Percentiles rank a stretch among this genome's conserved stretches.
phyloP scores from a whole-genome alignment of 2,888 invertebrate genomes.

The Halocaridina rubra region DNA sequence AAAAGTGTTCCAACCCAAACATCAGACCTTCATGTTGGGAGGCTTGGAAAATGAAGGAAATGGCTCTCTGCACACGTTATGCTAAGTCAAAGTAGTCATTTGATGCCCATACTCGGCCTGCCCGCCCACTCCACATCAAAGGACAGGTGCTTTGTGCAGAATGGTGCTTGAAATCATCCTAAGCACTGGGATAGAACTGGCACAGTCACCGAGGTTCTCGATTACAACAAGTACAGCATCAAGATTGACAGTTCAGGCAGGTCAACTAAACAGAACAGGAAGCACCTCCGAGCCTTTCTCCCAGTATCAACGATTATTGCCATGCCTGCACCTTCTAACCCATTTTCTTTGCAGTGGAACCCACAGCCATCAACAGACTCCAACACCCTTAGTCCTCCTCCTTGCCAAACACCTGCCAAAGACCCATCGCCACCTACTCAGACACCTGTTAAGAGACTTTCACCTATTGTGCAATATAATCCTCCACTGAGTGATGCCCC shows the following conservation, averaged over 20 bases:
- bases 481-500: neutral
- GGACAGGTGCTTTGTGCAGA: neutral
- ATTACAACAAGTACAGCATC: neutral
- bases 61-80: neutral
- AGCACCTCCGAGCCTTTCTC: neutral
- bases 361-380: neutral
- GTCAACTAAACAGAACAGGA: neutral
- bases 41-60: neutral
- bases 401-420: neutral
- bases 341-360: no score
- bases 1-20: neutral
- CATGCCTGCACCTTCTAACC: neutral
- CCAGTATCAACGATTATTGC: neutral
- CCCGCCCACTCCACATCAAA: neutral
- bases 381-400: neutral
- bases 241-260: neutral
- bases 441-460: no score
- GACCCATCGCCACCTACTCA: no score
- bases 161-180: no score
- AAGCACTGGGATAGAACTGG: neutral
- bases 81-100: no score
- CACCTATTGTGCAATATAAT: no score
- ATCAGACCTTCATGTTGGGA: neutral
- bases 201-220: neutral
- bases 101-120: neutral